Conservation (phyloP, 2,113 vertebrate species). For the Phyllostomus discolor region DNA sequence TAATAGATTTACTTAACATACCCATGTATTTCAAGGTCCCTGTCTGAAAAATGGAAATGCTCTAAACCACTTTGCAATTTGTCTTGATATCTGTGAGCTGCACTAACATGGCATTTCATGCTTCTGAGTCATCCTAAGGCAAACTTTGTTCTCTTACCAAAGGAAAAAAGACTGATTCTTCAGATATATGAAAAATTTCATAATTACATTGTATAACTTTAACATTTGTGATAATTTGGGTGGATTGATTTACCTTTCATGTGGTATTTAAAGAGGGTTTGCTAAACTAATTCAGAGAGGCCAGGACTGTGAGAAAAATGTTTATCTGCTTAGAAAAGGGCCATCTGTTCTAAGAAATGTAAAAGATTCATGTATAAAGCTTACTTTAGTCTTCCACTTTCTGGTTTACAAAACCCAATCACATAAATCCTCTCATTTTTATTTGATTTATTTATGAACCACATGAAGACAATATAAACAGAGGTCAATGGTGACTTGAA, state of each 20-base stretch:
- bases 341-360: not conserved
- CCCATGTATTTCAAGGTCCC: not conserved
- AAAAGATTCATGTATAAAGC: not conserved
- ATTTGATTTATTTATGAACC: not conserved
- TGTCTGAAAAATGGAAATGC: not conserved
- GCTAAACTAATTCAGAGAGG: not conserved
- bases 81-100: not conserved
- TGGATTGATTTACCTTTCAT: not conserved
- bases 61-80: not conserved
- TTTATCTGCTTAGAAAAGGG: not conserved
- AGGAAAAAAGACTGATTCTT: not conserved
- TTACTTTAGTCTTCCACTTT: not conserved
- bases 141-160: not conserved
- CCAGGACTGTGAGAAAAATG: not conserved
- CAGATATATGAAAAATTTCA: not conserved
- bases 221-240: constrained; percentile 35
- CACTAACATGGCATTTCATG: not conserved
- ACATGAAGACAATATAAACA: not conserved
- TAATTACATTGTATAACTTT: not conserved
- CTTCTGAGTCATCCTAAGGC: not conserved
- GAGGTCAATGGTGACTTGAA: not conserved
- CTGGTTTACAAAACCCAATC: constrained; percentile 8
- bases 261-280: not conserved
- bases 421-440: not conserved
- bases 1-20: not conserved